Evolutionary conservation across 2,888 invertebrate genomes (phyloP), one percentile per base, ranked within the genome.

Genomic region (Cheilosia variabilis): DNA sequence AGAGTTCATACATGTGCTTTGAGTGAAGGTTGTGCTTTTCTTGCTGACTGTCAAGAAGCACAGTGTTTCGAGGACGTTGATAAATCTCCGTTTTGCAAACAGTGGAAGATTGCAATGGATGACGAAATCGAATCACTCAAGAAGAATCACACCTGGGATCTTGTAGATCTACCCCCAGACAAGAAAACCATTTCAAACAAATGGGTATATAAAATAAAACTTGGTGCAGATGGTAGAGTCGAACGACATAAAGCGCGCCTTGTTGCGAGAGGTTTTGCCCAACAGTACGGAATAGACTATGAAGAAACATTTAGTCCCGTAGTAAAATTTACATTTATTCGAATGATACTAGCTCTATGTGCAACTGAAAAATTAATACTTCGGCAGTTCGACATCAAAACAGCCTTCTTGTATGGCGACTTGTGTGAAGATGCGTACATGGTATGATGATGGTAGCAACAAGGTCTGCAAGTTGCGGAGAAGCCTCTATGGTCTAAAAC

Each of bases 251-350:
- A 89, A 79, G 89, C 90, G 7, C 75, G 90, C n/a, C 69, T 90
- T 15, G 89, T 90, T n/a, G 89, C 88, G 13, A 69, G 88, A 45
- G 90, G 90, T 24, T 90, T 87, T 75, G 76, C 79, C 2, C 89
- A 90, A 75, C 77, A 88, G 76, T 87, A 76, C 45, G 89, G 88
- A 15, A 76, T 88, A 22, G 89, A 90, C 80, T 90, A 89, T 73
- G 71, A 88, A 17, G 89, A 90, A 68, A 89, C 89, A 0, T 91
- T 89, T 71, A 88, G 90, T 58, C 89, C 90, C 15, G 90, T 90
- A 2, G 89, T 53, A n/a, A 68, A 68, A 31, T 68, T 68, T 19
- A 53, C 52, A 9, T 66, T 87, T 15, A 88, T 88, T 43, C 66
- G 81, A 73, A 58, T 66, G 52, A 71, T 89, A 72, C 62, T 87